A percentile compares a stretch with the other conserved stretches of the same genome.
Evolutionary conservation across 2,888 invertebrate species (phyloP).

Genomic region (Nudaria mundana): DNA sequence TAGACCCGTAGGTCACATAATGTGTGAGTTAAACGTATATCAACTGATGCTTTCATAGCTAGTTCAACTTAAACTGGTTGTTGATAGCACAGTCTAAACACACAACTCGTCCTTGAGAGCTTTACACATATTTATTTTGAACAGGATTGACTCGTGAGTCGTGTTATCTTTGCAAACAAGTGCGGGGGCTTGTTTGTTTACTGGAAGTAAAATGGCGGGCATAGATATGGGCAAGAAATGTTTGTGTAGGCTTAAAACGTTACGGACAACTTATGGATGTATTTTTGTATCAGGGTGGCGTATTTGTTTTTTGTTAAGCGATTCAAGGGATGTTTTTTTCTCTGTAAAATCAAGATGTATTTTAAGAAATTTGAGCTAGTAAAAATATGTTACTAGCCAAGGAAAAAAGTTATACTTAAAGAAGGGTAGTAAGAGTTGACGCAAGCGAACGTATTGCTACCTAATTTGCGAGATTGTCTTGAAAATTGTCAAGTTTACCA

Average conservation of each 20-base stretch:
- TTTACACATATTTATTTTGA: slow-evolving; percentile 71
- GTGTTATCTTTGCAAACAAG: slow-evolving; percentile 73
- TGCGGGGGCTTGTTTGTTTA: slow-evolving; percentile 43
- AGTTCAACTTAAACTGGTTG: slow-evolving; percentile 13
- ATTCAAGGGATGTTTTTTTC: slow-evolving; percentile 15
- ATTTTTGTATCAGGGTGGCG: slow-evolving; percentile 9
- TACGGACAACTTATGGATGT: slow-evolving; percentile 20
- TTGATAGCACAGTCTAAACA: slow-evolving; percentile 38
- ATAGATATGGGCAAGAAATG: slow-evolving; percentile 23
- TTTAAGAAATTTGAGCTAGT: neutral
- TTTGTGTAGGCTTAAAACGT: slow-evolving; percentile 27
- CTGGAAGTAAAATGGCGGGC: slow-evolving; percentile 28
- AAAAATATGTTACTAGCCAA: no score
- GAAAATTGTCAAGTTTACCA: no score
- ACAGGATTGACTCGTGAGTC: slow-evolving; percentile 57
- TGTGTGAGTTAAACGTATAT: neutral
- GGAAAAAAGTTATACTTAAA: no score
- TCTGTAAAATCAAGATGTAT: neutral
- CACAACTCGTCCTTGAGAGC: slow-evolving; percentile 53
- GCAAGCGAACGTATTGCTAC: no score
- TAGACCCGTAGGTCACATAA: neutral
- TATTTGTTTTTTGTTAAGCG: slow-evolving; percentile 3
- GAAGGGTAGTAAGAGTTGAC: no score
- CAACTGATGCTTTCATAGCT: neutral
- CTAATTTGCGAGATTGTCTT: no score